A percentile compares a stretch with the other conserved stretches of the same genome.
Conservation (phyloP, 2,797 vertebrate species). For the Glyptemys insculpta region DNA sequence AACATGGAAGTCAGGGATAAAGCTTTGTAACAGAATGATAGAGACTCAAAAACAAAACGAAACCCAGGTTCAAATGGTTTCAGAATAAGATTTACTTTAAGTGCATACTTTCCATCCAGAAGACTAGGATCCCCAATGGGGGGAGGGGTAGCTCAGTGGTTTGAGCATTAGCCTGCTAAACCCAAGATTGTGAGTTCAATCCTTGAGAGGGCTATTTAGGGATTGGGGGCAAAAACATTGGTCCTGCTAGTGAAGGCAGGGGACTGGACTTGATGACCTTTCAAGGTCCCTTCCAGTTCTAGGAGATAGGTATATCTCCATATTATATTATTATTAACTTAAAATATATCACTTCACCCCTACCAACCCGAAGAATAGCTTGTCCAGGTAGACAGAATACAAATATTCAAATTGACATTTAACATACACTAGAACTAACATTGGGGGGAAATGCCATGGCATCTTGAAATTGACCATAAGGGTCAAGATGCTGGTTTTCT, state of each 20-base stretch:
- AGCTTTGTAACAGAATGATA: not conserved
- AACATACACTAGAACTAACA: not conserved
- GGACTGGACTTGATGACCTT: too few species aligned
- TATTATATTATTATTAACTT: not conserved
- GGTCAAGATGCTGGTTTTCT: not conserved
- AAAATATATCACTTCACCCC: not conserved
- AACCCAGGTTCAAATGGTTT: not conserved
- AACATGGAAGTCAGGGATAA: accelerated
- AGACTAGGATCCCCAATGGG: not conserved
- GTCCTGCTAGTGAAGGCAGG: too few species aligned
- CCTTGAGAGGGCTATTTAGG: too few species aligned
- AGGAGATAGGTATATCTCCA: too few species aligned
- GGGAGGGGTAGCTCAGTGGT: too few species aligned
- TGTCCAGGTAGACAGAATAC: not conserved
- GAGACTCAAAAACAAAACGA: not conserved
- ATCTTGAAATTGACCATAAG: not conserved
- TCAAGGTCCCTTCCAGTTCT: too few species aligned
- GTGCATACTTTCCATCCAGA: not conserved
- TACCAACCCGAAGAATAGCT: constrained; percentile 1
- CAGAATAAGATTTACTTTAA: constrained; percentile 1
- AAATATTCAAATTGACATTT: not conserved
- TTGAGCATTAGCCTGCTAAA: too few species aligned
- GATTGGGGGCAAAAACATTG: too few species aligned
- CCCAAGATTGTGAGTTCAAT: too few species aligned
- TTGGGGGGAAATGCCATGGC: not conserved